A percentile compares a stretch with the other conserved stretches of the same genome.
phyloP scores from a whole-genome alignment of 2,113 vertebrate genomes.

The Balaenoptera acutorostrata region DNA sequence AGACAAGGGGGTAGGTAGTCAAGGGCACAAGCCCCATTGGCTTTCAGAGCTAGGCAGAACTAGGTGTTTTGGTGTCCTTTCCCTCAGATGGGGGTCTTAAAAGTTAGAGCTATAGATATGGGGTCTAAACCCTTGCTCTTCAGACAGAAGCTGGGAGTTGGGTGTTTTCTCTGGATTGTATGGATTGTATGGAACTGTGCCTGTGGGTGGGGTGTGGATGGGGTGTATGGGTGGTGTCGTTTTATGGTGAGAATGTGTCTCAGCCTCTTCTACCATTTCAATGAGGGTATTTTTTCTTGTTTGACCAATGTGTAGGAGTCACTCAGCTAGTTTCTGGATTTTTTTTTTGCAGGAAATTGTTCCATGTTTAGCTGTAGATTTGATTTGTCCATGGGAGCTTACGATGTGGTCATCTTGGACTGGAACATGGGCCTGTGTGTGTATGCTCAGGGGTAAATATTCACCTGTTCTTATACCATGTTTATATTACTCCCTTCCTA shows the following conservation, averaged over 20 bases:
- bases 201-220: too few species aligned
- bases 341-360: background rate
- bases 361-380: background rate
- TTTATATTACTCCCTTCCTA: background rate
- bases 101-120: background rate
- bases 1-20: background rate
- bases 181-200: background rate
- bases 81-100: background rate
- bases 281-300: background rate
- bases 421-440: background rate
- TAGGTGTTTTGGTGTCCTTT: background rate
- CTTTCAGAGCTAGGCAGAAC: background rate
- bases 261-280: background rate
- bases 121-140: background rate
- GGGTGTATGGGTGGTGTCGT: too few species aligned
- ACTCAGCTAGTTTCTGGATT: background rate
- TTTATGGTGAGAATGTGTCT: background rate
- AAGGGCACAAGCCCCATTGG: background rate
- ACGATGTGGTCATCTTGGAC: background rate
- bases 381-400: background rate
- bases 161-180: background rate
- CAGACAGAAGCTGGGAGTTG: background rate
- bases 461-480: background rate
- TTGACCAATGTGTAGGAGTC: background rate
- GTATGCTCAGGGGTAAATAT: background rate